Conservation (phyloP, 2,888 invertebrate genomes). For the Drosophila gaucha region DNA sequence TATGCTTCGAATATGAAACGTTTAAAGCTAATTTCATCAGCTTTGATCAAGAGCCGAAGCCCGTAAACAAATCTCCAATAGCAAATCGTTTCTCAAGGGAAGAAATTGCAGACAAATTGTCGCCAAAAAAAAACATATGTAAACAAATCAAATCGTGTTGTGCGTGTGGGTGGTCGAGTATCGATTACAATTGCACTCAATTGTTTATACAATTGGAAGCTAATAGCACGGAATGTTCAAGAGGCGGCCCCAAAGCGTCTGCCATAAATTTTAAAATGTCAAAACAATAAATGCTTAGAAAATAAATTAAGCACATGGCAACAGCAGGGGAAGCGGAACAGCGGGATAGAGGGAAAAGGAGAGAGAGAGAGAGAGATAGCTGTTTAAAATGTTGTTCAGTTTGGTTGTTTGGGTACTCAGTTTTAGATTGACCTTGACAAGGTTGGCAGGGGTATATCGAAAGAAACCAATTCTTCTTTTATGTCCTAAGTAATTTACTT, state of each 20-base stretch:
- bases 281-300: constrained; percentile 62
- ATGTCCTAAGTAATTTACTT: too few species aligned
- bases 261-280: constrained; percentile 60
- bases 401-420: neutral
- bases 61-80: constrained; percentile 41
- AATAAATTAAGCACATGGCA: constrained; percentile 45
- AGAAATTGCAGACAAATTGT: constrained; percentile 67
- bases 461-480: too few species aligned
- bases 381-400: neutral
- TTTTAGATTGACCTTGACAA: too few species aligned
- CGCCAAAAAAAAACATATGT: constrained; percentile 42
- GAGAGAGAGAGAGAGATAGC: neutral
- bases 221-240: constrained; percentile 9
- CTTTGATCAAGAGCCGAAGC: constrained; percentile 34
- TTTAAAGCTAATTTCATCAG: neutral
- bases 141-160: constrained; percentile 18
- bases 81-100: neutral
- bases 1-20: neutral
- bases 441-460: too few species aligned
- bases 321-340: constrained; percentile 9
- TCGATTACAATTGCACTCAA: constrained; percentile 63
- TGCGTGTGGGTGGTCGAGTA: constrained; percentile 28
- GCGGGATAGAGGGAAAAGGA: neutral
- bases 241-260: constrained; percentile 59
- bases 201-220: constrained; percentile 44